A percentile compares a stretch with the other conserved stretches of the same genome.
Conservation (phyloP, 1,140 invertebrate genomes). For the Neoseiulus cucumeris region DNA sequence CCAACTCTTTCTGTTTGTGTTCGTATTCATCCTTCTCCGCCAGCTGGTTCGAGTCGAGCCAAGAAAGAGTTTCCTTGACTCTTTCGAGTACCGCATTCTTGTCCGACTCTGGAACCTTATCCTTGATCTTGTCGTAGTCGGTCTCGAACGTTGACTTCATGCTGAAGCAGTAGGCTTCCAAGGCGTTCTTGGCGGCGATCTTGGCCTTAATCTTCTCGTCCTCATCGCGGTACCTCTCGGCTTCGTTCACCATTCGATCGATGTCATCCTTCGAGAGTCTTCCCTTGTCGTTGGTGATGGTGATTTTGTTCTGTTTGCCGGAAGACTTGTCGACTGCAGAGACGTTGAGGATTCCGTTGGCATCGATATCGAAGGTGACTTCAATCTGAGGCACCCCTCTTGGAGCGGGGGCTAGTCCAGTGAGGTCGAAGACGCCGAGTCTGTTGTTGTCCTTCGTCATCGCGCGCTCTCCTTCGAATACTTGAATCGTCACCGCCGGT, state of each 20-base stretch:
- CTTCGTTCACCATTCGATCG: conserved; percentile 34
- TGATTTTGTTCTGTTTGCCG: conserved; percentile 74
- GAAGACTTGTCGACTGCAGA: conserved; percentile 40
- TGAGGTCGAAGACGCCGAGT: conserved; percentile 36
- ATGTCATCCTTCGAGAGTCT: conserved; percentile 31
- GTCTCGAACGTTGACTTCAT: conserved; percentile 46
- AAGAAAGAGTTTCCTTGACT: conserved; percentile 71
- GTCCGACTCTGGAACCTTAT: conserved; percentile 54
- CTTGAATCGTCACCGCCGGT: conserved; percentile 66
- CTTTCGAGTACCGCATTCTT: conserved; percentile 68
- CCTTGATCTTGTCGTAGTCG: conserved; percentile 36
- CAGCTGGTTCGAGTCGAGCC: conserved; percentile 35
- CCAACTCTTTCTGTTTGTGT: conserved; percentile 52
- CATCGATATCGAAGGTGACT: conserved; percentile 39
- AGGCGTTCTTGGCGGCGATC: conserved; percentile 42
- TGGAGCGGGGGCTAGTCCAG: conserved; percentile 36
- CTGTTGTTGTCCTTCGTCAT: conserved; percentile 39
- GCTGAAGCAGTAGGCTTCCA: conserved; percentile 42
- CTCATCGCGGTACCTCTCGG: conserved; percentile 78
- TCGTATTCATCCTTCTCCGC: conserved; percentile 32
- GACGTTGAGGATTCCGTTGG: conserved; percentile 30
- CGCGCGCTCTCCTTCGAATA: conserved; percentile 36
- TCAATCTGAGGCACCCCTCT: conserved; percentile 37
- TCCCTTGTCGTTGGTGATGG: conserved; percentile 34
- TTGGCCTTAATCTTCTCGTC: conserved; percentile 66